Conservation (phyloP, 2,113 vertebrate genomes). For the Chlorodrepanis virens region DNA sequence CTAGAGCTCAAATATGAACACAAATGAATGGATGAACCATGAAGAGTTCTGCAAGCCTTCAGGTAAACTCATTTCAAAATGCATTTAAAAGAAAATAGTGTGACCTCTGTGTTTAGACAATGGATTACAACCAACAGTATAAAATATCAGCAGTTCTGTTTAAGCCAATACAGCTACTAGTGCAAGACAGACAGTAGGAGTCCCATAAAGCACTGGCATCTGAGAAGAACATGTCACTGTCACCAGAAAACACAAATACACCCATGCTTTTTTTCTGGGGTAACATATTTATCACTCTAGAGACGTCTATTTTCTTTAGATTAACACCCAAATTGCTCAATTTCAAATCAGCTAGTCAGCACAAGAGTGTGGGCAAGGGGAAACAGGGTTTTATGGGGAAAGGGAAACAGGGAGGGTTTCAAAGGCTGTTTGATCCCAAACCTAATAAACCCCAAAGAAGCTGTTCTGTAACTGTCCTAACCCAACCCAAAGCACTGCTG, state of each 20-base stretch:
- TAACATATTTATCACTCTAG: neutral
- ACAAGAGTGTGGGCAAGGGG: neutral
- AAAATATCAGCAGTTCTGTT: neutral
- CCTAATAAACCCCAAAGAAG: rapidly evolving
- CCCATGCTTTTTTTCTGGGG: neutral
- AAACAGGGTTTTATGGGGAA: neutral
- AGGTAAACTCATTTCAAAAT: neutral
- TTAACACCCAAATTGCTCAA: neutral
- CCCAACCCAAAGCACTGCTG: neutral
- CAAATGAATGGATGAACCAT: neutral
- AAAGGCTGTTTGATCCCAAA: neutral
- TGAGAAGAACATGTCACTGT: neutral
- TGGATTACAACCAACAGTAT: neutral
- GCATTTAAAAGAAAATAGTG: neutral
- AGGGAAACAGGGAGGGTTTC: neutral
- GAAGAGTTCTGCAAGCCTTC: neutral
- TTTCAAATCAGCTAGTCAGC: neutral
- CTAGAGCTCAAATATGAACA: neutral
- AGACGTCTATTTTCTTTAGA: neutral
- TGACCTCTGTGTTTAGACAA: neutral
- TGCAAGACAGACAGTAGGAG: neutral
- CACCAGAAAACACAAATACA: neutral
- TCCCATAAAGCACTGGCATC: neutral
- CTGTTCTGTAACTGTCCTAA: neutral
- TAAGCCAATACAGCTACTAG: neutral